phyloP scores from a whole-genome alignment of 2,113 vertebrate genomes.

The Calyptommatus sinebrachiatus region DNA sequence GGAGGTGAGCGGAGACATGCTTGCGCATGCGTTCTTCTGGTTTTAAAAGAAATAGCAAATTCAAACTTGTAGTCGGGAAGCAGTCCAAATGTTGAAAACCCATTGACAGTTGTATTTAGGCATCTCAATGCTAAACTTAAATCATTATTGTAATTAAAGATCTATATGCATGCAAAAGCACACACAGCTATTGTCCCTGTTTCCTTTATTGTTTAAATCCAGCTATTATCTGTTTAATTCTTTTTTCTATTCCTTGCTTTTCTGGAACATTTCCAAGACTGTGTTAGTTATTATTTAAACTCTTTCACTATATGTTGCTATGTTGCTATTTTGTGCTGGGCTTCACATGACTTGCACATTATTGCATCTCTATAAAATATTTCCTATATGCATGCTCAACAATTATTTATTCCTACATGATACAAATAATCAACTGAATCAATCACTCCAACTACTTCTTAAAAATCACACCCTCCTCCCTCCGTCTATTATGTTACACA shows the following conservation, averaged over 20 bases:
- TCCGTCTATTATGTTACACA: constrained; percentile 64
- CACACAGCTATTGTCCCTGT: constrained; percentile 51
- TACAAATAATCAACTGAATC: constrained; percentile 64
- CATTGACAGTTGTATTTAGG: constrained; percentile 6
- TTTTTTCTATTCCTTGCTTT: constrained; percentile 61
- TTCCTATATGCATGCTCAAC: constrained; percentile 59
- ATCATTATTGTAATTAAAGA: constrained; percentile 75
- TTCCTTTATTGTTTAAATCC: constrained; percentile 66
- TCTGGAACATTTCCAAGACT: constrained; percentile 73
- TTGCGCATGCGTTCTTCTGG: no score
- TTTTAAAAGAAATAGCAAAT: no score
- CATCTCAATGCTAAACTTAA: constrained; percentile 75
- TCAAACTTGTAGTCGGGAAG: no score
- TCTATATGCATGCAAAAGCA: constrained; percentile 64
- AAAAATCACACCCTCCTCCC: constrained; percentile 61
- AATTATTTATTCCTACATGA: constrained; percentile 54
- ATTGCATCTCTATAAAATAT: constrained; percentile 55
- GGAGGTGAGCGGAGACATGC: no score
- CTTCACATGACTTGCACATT: constrained; percentile 62
- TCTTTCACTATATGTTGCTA: constrained; percentile 59
- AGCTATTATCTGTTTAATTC: constrained; percentile 62
- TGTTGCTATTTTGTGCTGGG: constrained; percentile 66
- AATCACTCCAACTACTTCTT: constrained; percentile 60
- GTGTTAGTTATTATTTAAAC: constrained; percentile 72
- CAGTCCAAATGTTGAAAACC: no score